phyloP scores from a whole-genome alignment of 35 echinoderm and acorn worm species.

The Chiridota heheva region DNA sequence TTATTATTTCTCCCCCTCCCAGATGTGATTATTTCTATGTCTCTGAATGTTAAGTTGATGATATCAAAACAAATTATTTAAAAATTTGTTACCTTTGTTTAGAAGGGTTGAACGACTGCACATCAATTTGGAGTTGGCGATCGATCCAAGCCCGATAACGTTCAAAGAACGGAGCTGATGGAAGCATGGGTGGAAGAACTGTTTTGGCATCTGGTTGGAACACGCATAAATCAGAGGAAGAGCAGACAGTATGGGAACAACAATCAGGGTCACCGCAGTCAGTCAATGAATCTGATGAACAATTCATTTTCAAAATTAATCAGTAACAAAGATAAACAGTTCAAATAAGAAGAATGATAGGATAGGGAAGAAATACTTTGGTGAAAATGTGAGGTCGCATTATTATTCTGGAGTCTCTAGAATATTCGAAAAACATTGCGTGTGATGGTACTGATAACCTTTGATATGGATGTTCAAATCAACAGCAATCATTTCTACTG shows the following conservation, averaged over 20 bases:
- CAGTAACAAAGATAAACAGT: background rate
- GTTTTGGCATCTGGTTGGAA: constrained; percentile 61
- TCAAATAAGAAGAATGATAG: background rate
- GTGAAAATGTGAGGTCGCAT: background rate
- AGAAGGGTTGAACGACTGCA: background rate
- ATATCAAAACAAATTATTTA: too few relatives aligned
- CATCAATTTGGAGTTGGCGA: too few relatives aligned
- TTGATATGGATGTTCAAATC: too few relatives aligned
- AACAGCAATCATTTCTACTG: too few relatives aligned
- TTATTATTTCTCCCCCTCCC: too few relatives aligned
- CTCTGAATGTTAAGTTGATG: too few relatives aligned
- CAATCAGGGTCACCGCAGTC: constrained; percentile 97
- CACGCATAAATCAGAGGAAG: constrained; percentile 47
- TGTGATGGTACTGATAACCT: too few relatives aligned
- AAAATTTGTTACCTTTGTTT: too few relatives aligned
- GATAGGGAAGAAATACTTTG: too few relatives aligned
- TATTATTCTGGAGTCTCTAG: too few relatives aligned
- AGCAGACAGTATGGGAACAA: constrained; percentile 65
- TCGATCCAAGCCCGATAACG: constrained; percentile 71
- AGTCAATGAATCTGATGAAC: constrained; percentile 66
- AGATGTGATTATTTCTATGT: too few relatives aligned
- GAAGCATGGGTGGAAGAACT: constrained; percentile 22
- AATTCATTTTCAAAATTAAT: background rate
- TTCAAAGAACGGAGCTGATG: constrained; percentile 78
- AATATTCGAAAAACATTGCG: background rate